Base-by-base conservation (phyloP, 2,888 invertebrate species). In the Drosophila mettleri region DNA sequence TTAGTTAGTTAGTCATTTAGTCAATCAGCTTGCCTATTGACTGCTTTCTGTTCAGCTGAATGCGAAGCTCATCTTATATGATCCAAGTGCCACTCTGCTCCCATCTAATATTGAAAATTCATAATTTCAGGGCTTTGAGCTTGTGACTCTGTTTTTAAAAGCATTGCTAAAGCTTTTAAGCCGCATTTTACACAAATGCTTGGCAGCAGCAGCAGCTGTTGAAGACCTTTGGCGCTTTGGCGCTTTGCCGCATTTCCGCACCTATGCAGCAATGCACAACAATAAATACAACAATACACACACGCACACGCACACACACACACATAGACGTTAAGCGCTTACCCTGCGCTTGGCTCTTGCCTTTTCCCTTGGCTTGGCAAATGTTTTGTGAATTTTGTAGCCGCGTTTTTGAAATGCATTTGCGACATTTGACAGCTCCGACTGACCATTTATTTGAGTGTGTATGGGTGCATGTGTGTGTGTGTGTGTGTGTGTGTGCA, bases 391-490 rank as follows among this genome's bases (percentile, higher is more conserved):
- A 71, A 80, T 71, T 81, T 86, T 62, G 74, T 52, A 71, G 80
- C 67, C 67, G 69, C 84, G 69, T 84, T 83, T 86, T 74, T 86
- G 78, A 84, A 86, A 84, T 81, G 76, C 78, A 81, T 81, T 86
- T 73, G 83, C 79, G 71, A 70, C 82, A 85, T 81, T 85, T 83
- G 87, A 87, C 83, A 83, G 83, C 78, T 84, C 63, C 57, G 69
- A 81, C 74, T 78, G 87, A 85, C 72, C 73, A 76, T 69, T 75
- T 80, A 69, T 72, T 73, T 52, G 41, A 48, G 34, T 46, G 29
- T 58, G 39, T 64, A 63, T 57, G 29, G 36, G 51, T 48, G 62
- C 57, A 34, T 43, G 51, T 45, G 64, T 34, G 54, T 67, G 54
- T 38, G 46, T 49, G 67, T 53, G 45, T 24, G 45, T 54, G 49